phyloP scores from a whole-genome alignment of 2,888 invertebrate genomes.

The Phaonia tiefii region DNA sequence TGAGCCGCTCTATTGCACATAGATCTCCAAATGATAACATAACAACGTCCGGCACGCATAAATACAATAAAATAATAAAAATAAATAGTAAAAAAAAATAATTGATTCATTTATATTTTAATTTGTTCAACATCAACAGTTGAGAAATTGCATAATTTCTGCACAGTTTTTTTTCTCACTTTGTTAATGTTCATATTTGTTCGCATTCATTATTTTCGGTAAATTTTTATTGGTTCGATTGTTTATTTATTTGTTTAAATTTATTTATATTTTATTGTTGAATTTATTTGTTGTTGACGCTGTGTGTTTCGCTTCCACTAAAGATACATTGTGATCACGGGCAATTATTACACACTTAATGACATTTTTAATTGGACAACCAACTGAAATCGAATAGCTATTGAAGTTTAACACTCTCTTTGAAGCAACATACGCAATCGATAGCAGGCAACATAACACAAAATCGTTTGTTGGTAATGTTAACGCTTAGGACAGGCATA shows the following conservation, averaged over 20 bases:
- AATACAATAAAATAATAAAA: constrained; percentile 22
- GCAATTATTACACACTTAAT: constrained; percentile 31
- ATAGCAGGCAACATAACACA: too few species aligned
- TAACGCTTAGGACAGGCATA: too few species aligned
- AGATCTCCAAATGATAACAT: too few species aligned
- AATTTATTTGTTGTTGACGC: constrained; percentile 27
- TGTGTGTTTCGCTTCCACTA: too few species aligned
- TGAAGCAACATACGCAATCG: not conserved
- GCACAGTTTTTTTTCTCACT: not conserved
- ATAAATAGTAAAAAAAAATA: constrained; percentile 8
- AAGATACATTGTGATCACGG: constrained; percentile 25
- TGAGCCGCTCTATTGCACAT: too few species aligned
- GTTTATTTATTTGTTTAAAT: constrained; percentile 31
- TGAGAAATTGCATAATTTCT: constrained; percentile 34
- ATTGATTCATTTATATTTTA: constrained; percentile 24
- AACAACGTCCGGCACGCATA: not conserved
- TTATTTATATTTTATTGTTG: constrained; percentile 30
- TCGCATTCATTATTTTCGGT: not conserved
- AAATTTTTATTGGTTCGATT: not conserved
- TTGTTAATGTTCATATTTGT: not conserved
- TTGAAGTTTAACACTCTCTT: constrained; percentile 19
- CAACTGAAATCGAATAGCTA: not conserved
- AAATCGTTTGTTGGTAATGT: too few species aligned
- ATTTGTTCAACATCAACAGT: constrained; percentile 36
- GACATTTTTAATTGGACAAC: constrained; percentile 17